Conservation (phyloP, 2,113 vertebrate species). For the Scomber scombrus region DNA sequence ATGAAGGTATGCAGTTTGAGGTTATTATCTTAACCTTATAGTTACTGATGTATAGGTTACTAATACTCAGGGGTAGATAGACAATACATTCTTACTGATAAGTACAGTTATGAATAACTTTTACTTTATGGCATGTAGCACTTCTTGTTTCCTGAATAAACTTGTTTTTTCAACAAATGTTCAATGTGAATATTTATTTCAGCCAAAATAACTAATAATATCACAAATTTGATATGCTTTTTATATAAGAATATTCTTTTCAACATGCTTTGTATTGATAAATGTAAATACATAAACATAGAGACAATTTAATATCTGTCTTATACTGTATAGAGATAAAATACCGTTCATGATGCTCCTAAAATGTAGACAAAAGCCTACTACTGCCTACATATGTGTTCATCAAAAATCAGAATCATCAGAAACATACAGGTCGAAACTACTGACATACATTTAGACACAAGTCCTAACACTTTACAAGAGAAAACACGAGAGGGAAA, state of each 20-base stretch:
- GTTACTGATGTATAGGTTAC: slow-evolving; percentile 23
- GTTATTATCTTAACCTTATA: slow-evolving; percentile 17
- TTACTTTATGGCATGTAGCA: neutral
- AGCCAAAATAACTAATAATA: neutral
- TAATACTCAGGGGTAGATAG: slow-evolving; percentile 56
- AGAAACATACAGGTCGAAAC: no score
- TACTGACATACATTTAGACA: no score
- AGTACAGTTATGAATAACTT: slow-evolving; percentile 16
- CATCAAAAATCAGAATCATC: no score
- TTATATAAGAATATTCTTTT: neutral
- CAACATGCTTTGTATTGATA: neutral
- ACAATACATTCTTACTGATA: neutral
- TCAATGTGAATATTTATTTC: neutral
- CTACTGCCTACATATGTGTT: no score
- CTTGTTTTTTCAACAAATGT: slow-evolving; percentile 5
- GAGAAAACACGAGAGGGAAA: no score
- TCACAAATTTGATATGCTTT: neutral
- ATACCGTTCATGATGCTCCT: no score
- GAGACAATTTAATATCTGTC: neutral
- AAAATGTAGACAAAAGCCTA: no score
- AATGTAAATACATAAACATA: neutral
- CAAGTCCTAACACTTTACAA: no score
- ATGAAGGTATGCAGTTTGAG: slow-evolving; percentile 10
- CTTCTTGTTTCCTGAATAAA: slow-evolving; percentile 39
- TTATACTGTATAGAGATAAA: no score